Evolutionary conservation across 2,888 invertebrate species (phyloP).

Genomic region (Hecatera dysodea): DNA sequence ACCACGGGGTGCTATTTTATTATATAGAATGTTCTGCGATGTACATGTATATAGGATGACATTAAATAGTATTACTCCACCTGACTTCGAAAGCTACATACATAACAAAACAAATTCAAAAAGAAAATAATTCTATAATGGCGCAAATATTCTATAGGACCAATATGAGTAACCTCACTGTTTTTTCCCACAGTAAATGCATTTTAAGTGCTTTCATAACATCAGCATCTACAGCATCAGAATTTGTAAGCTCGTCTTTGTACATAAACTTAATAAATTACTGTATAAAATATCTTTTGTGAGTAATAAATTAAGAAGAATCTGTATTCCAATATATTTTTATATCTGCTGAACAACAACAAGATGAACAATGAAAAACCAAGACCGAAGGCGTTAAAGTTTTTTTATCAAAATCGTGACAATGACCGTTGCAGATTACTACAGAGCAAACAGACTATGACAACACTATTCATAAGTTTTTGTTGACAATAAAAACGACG

Average conservation of each 20-base stretch:
- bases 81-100: too few species aligned
- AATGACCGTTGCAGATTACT: slow-evolving; percentile 23
- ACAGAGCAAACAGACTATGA: slow-evolving; percentile 55
- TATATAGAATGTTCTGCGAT: too few species aligned
- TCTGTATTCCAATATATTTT: not conserved
- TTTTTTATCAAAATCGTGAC: slow-evolving; percentile 32
- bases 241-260: too few species aligned
- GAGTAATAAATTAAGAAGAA: not conserved
- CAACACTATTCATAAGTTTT: slow-evolving; percentile 46
- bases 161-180: too few species aligned
- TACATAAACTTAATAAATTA: not conserved
- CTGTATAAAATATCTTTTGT: not conserved
- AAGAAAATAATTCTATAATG: too few species aligned
- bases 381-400: slow-evolving; percentile 16
- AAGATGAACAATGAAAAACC: slow-evolving; percentile 3
- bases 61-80: too few species aligned
- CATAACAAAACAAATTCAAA: too few species aligned
- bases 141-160: too few species aligned
- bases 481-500: slow-evolving; percentile 38
- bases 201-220: not conserved
- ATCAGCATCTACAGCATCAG: not conserved
- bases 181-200: not conserved
- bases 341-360: not conserved
- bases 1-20: too few species aligned
- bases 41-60: too few species aligned